These are phyloP conservation scores for Pseudochromis fuscus DNA, from an alignment of 2,797 vertebrate species.

Conservation along the genomic window DNA sequence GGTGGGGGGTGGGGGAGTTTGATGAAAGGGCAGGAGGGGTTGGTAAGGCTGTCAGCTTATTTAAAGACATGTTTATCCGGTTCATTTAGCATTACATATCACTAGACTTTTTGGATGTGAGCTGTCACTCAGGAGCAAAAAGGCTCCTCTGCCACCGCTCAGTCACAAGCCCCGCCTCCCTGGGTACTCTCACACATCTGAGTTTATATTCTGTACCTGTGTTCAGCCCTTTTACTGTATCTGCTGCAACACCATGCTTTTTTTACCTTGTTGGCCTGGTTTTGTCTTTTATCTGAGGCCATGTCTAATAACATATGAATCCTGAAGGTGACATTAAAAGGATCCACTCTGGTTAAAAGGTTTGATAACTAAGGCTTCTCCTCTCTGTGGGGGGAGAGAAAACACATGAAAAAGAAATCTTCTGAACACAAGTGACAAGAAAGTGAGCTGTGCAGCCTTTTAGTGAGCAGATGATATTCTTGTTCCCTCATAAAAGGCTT, in stretches of 20 bases:
- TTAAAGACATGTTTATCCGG: conserved; percentile 86
- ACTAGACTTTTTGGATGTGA: conserved; percentile 73
- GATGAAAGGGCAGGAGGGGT: conserved; percentile 45
- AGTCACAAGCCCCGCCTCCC: conserved; percentile 11
- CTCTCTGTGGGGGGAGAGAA: conserved; percentile 54
- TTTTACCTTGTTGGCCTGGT: conserved; percentile 54
- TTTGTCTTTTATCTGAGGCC: conserved; percentile 61
- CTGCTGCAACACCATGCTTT: conserved; percentile 2
- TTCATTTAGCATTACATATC: conserved; percentile 86
- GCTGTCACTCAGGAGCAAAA: conserved; percentile 72
- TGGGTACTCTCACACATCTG: conserved; percentile 5
- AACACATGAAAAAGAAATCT: conserved; percentile 44
- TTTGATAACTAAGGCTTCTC: conserved; percentile 58
- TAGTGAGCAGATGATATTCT: conserved; percentile 46
- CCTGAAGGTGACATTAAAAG: conserved; percentile 79
- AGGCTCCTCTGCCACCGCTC: conserved; percentile 29
- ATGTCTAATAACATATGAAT: conserved; percentile 69
- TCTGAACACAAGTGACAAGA: conserved; percentile 54
- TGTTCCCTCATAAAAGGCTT: conserved; percentile 45
- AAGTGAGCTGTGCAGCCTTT: conserved; percentile 60
- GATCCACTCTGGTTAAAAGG: conserved; percentile 70
- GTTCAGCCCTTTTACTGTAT: conserved; percentile 34
- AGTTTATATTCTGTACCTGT: conserved; percentile 32
- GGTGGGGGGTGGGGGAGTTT: background rate
- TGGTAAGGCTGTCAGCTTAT: conserved; percentile 69